Percentiles rank a stretch among this genome's conserved stretches.
Evolutionary conservation across 2,797 vertebrate species (phyloP).

Genomic region (Crocidura indochinensis): DNA sequence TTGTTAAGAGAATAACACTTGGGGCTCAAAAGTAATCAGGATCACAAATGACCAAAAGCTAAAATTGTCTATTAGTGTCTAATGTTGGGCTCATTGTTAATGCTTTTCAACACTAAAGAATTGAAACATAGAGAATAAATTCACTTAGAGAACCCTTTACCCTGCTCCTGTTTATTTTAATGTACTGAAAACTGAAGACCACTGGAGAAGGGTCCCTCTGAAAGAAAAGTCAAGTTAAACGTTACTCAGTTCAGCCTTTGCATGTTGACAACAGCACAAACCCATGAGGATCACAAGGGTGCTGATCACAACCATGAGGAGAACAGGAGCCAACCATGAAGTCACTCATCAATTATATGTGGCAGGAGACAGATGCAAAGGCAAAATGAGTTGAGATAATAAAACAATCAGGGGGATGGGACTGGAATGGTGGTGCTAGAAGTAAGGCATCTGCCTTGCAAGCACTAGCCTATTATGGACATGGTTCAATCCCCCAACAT

Average conservation of each 20-base stretch:
- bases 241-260: not conserved
- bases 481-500: too few species aligned
- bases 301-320: not conserved
- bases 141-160: not conserved
- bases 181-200: not conserved
- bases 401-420: slow-evolving; percentile 12
- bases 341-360: not conserved
- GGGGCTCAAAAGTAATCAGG: not conserved
- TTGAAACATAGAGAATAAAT: slow-evolving; percentile 25
- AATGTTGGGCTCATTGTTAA: not conserved
- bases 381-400: not conserved
- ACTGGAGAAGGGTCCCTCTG: not conserved
- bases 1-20: slow-evolving; percentile 1
- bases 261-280: not conserved
- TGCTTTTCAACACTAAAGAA: slow-evolving; percentile 35
- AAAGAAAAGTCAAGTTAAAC: not conserved
- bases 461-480: too few species aligned
- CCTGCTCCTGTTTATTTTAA: slow-evolving; percentile 12
- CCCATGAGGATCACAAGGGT: not conserved
- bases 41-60: slow-evolving; percentile 18
- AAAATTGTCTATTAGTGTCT: not conserved
- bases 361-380: not conserved
- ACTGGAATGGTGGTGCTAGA: too few species aligned
- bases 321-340: not conserved
- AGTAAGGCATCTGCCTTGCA: too few species aligned